A percentile compares a stretch with the other conserved stretches of the same genome.
phyloP scores from a whole-genome alignment of 2,888 invertebrate genomes.

The Trissolcus japonicus region DNA sequence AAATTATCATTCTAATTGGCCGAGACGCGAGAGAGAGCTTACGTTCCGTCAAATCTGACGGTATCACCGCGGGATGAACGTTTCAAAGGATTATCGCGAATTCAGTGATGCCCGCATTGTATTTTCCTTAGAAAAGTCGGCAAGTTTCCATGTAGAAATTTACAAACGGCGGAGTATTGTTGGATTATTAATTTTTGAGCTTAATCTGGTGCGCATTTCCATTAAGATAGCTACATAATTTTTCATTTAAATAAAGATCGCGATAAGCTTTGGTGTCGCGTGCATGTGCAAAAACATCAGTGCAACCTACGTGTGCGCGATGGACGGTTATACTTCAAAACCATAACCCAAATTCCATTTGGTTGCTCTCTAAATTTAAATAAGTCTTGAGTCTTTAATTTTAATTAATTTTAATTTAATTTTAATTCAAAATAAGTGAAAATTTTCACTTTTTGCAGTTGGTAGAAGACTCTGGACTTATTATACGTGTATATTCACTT shows the following conservation, averaged over 20 bases:
- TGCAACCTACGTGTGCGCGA: slow-evolving; percentile 27
- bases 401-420: too few species aligned
- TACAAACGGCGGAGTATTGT: too few species aligned
- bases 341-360: slow-evolving; percentile 49
- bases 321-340: slow-evolving; percentile 35
- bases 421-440: too few species aligned
- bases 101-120: slow-evolving; percentile 29
- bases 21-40: slow-evolving; percentile 9
- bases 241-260: slow-evolving; percentile 48
- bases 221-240: slow-evolving; percentile 48
- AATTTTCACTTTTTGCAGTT: too few species aligned
- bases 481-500: too few species aligned
- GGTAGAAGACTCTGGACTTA: too few species aligned
- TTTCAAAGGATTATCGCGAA: slow-evolving; percentile 42
- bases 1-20: slow-evolving; percentile 46
- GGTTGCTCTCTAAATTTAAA: too few species aligned
- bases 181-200: slow-evolving; percentile 36
- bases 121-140: slow-evolving; percentile 33
- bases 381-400: too few species aligned
- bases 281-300: slow-evolving; percentile 6
- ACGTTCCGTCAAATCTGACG: slow-evolving; percentile 34
- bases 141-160: too few species aligned
- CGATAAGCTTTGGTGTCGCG: slow-evolving; percentile 27
- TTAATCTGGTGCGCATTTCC: slow-evolving; percentile 36
- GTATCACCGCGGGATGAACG: slow-evolving; percentile 14